These are phyloP conservation scores for Pristionchus exspectatus DNA, from an alignment of 2,888 invertebrate genomes.

Conservation along the genomic window DNA sequence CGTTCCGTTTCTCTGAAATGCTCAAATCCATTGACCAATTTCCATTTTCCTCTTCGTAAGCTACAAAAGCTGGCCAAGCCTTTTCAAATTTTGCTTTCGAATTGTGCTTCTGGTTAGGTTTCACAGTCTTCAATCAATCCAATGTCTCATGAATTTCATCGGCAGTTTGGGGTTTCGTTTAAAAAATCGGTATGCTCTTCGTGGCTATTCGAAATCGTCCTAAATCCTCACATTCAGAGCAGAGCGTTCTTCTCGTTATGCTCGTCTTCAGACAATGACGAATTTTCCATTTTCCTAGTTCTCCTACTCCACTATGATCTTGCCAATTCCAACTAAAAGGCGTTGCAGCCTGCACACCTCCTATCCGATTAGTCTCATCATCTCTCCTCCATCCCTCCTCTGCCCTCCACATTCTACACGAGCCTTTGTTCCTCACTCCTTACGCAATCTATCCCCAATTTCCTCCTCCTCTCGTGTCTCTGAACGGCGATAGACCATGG, in stretches of 20 bases:
- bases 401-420: background rate
- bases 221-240: no score
- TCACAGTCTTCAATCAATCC: background rate
- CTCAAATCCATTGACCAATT: background rate
- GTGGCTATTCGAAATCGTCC: no score
- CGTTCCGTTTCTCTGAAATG: background rate
- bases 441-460: background rate
- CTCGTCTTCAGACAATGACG: background rate
- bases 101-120: no score
- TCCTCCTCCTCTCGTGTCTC: background rate
- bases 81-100: no score
- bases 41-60: background rate
- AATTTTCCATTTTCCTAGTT: background rate
- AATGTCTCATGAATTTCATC: background rate
- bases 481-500: background rate
- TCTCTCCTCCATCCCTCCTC: background rate
- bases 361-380: conserved; percentile 43
- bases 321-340: background rate
- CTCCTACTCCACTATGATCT: background rate
- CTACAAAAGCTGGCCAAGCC: no score
- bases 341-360: conserved; percentile 20
- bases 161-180: background rate
- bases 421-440: background rate
- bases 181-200: background rate
- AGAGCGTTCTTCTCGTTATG: background rate